These are phyloP conservation scores for Halcyon badia DNA, from an alignment of 2,797 vertebrate genomes.

Conservation along the genomic window DNA sequence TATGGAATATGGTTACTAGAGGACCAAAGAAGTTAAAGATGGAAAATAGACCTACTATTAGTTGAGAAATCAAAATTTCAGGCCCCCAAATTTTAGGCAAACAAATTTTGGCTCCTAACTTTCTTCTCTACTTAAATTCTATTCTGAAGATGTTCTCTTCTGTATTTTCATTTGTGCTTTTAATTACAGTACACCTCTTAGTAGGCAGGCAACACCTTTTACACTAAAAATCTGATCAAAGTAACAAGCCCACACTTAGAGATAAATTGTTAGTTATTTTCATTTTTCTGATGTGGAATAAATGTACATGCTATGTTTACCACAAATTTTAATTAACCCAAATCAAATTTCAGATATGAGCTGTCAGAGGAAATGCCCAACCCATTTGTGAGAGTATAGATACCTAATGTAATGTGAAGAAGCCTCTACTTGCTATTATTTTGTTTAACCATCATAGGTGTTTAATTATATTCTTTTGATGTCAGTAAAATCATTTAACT, in stretches of 20 bases:
- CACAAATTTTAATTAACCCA: slow-evolving; percentile 44
- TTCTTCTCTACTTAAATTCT: neutral
- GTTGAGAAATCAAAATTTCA: neutral
- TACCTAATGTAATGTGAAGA: slow-evolving; percentile 41
- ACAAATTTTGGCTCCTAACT: neutral
- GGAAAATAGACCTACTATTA: neutral
- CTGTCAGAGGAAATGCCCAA: slow-evolving; percentile 56
- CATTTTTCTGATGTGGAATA: slow-evolving; percentile 29
- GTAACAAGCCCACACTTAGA: neutral
- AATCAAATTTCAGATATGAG: slow-evolving; percentile 25
- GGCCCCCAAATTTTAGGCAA: neutral
- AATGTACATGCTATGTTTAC: neutral
- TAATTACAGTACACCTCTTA: neutral
- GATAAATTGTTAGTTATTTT: slow-evolving; percentile 2
- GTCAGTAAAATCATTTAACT: slow-evolving; percentile 75
- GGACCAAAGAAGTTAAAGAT: neutral
- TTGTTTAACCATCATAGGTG: slow-evolving; percentile 66
- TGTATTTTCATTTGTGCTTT: neutral
- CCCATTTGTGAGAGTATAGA: slow-evolving; percentile 49
- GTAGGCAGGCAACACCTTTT: neutral
- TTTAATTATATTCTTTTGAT: slow-evolving; percentile 81
- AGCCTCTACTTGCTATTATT: slow-evolving; percentile 76
- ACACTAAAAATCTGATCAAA: neutral
- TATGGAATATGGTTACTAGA: neutral
- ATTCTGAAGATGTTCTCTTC: neutral